Conservation (phyloP, 2,888 invertebrate species). For the Parnassius glacialis region DNA sequence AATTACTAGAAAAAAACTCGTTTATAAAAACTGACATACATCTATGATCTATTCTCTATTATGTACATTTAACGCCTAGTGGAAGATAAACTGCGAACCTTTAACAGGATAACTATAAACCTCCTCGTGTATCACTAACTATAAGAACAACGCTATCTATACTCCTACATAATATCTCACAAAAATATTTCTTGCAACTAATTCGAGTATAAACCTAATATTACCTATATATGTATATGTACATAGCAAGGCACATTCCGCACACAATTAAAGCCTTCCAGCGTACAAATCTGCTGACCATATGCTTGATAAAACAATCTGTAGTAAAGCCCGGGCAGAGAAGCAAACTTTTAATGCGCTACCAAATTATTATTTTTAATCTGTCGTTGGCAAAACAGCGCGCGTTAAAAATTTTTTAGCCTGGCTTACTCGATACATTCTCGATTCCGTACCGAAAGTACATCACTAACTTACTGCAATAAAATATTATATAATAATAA, state of each 20-base stretch:
- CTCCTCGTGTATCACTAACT: slow-evolving; percentile 67
- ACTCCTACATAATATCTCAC: slow-evolving; percentile 72
- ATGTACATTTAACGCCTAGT: slow-evolving; percentile 75
- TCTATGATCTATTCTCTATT: slow-evolving; percentile 68
- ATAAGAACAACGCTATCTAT: slow-evolving; percentile 70
- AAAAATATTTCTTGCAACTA: slow-evolving; percentile 79
- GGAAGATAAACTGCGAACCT: slow-evolving; percentile 81
- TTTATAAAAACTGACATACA: slow-evolving; percentile 63
- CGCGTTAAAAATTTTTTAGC: slow-evolving; percentile 27
- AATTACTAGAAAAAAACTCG: slow-evolving; percentile 72
- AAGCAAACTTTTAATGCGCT: slow-evolving; percentile 33
- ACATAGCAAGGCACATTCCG: slow-evolving; percentile 82
- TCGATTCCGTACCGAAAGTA: slow-evolving; percentile 54
- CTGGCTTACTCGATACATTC: slow-evolving; percentile 34
- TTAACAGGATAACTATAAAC: slow-evolving; percentile 74
- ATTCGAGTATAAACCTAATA: slow-evolving; percentile 79
- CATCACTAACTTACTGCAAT: slow-evolving; percentile 73
- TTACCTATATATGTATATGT: slow-evolving; percentile 63
- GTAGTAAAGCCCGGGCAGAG: slow-evolving; percentile 51
- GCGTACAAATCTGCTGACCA: slow-evolving; percentile 66
- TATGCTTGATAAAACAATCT: slow-evolving; percentile 73
- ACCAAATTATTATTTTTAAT: slow-evolving; percentile 10
- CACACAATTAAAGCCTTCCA: slow-evolving; percentile 76
- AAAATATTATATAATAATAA: slow-evolving; percentile 66
- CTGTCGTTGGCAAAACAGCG: slow-evolving; percentile 21